Conservation (phyloP, 2,113 vertebrate genomes). For the Gopherus evgoodei region DNA sequence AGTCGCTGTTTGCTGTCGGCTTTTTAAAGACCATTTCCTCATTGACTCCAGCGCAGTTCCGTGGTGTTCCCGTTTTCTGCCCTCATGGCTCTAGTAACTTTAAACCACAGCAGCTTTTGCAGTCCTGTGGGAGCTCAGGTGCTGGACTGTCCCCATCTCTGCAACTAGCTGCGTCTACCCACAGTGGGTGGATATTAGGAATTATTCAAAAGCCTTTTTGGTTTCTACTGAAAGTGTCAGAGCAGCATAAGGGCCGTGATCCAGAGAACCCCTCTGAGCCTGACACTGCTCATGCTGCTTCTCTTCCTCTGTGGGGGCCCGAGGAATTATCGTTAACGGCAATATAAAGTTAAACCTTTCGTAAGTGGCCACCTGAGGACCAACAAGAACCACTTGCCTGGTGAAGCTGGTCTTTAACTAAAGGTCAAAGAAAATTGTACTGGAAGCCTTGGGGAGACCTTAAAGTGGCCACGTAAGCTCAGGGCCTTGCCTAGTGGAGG, state of each 20-base stretch:
- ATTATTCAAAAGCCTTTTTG: background rate
- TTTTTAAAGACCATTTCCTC: background rate
- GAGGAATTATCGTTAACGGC: background rate
- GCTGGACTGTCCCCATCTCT: background rate
- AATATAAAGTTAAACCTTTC: background rate
- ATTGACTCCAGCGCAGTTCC: background rate
- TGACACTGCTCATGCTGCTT: background rate
- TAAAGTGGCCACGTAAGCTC: background rate
- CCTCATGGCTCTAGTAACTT: background rate
- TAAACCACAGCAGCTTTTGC: background rate
- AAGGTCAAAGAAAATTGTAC: background rate
- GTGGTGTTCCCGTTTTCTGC: background rate
- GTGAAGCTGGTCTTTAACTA: background rate
- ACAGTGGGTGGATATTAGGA: background rate
- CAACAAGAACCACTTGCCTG: background rate
- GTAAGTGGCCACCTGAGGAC: background rate
- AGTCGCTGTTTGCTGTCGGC: background rate
- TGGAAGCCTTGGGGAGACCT: background rate
- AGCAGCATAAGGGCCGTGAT: background rate
- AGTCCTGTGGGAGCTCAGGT: background rate
- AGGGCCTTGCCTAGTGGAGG: background rate
- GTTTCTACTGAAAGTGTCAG: background rate
- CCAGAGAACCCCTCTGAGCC: background rate
- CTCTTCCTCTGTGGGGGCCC: background rate
- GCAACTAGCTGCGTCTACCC: background rate